Base-by-base conservation (phyloP, 2,113 vertebrate species). In the Pao palembangensis region DNA sequence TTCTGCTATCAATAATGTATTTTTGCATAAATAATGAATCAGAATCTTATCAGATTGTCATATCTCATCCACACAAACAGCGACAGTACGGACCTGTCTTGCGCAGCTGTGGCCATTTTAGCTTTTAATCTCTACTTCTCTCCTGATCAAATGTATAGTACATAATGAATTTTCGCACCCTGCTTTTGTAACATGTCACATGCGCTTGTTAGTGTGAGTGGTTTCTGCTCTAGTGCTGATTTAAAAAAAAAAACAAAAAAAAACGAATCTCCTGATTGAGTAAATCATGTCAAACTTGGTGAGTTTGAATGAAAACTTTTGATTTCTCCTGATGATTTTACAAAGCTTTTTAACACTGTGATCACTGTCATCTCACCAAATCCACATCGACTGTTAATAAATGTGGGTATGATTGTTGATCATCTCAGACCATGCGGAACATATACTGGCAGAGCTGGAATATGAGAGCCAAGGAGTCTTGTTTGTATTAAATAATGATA, bases 381-480 rank as follows among this genome's bases (percentile, higher is more conserved):
- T 75, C 55, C 62, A 15, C 64, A 43, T 13, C 48, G 23, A 55
- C 42, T 60, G 70, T 63, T 65, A 60, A 49, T 69, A 78, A 43
- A n/a, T 59, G 70, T 51, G 64, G 50, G 44, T 67, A n/a, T 67
- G 71, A 69, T 61, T 72, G 84, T 76, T 62, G 23, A 41, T 78
- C 61, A 76, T 50, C 64, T 67, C 55, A 38, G 61, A 73, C 67
- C 75, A 64, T 57, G 66, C 79, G 81, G 77, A 82, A 72, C 73
- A 46, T 67, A 25, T 81, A 79, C 11, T 19, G 85, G 87, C 87
- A 87, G 85, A 89, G 85, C 76, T 87, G 85, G 84, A 83, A 83
- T 51, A 49, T 47, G 61, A 81, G 72, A 83, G 69, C 75, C 58
- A 80, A 74, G 11, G 6, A 73, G 67, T 31, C 58, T 66, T 14